Conservation (phyloP, 2,797 vertebrate species). For the Poecilia wingei region DNA sequence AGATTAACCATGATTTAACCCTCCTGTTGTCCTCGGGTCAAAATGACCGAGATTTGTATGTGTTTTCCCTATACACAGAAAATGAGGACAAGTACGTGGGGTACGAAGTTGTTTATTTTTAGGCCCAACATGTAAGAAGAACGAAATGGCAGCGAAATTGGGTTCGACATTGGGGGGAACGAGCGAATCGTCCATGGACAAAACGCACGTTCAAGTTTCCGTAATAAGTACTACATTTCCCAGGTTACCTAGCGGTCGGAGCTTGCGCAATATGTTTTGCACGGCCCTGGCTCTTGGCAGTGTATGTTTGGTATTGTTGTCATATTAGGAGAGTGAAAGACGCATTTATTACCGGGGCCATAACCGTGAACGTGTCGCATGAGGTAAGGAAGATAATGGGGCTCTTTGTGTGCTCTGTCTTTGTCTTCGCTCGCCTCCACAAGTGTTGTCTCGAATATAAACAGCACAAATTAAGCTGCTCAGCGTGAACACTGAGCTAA, state of each 20-base stretch:
- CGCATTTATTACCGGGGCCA: conserved; percentile 28
- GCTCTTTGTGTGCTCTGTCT: neutral
- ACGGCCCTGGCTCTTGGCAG: conserved; percentile 58
- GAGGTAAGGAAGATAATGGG: conserved; percentile 65
- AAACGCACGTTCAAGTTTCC: neutral
- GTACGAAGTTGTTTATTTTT: neutral
- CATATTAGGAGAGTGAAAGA: conserved; percentile 40
- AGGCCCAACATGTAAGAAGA: neutral
- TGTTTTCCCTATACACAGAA: too few relatives aligned
- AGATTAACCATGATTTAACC: neutral
- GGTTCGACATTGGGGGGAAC: neutral
- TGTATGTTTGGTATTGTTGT: conserved; percentile 59
- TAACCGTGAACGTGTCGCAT: conserved; percentile 54
- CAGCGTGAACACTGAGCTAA: conserved; percentile 46
- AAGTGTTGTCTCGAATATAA: conserved; percentile 19
- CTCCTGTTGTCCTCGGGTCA: too few relatives aligned
- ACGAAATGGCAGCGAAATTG: neutral
- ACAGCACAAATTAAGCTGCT: conserved; percentile 47
- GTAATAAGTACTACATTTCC: conserved; percentile 68
- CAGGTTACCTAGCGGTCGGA: conserved; percentile 44
- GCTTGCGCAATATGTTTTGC: conserved; percentile 76
- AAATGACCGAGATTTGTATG: too few relatives aligned
- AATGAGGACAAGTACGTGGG: neutral
- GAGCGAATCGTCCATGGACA: neutral
- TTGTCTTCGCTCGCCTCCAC: neutral